phyloP scores from a whole-genome alignment of 2,888 invertebrate species.

The Neoascia interrupta region DNA sequence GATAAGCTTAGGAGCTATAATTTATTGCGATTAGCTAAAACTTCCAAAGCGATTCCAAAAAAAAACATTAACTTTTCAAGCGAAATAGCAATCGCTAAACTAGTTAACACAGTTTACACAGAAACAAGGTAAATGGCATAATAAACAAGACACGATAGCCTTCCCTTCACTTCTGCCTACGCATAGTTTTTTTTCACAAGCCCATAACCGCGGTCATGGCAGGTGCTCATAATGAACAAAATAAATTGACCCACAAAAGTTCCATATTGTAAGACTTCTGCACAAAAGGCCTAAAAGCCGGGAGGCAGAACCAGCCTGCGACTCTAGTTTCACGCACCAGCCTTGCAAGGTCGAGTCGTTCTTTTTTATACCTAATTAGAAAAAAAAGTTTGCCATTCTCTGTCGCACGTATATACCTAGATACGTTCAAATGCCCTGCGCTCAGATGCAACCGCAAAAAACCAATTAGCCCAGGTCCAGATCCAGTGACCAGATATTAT shows the following conservation, averaged over 20 bases:
- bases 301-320: too few relatives aligned
- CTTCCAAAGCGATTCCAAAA: too few relatives aligned
- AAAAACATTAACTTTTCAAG: too few relatives aligned
- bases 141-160: neutral
- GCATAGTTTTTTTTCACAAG: neutral
- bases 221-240: neutral
- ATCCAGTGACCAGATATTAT: constrained; percentile 45
- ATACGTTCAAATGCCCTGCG: constrained; percentile 13
- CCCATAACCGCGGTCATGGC: too few relatives aligned
- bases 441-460: constrained; percentile 53
- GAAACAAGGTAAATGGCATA: neutral
- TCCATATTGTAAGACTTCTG: constrained; percentile 1
- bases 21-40: too few relatives aligned
- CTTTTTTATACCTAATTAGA: constrained; percentile 39
- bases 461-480: constrained; percentile 59
- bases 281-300: too few relatives aligned
- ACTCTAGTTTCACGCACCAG: constrained; percentile 40
- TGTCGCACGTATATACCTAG: neutral
- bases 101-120: constrained; percentile 7
- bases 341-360: constrained; percentile 63
- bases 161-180: constrained; percentile 29
- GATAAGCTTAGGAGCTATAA: too few relatives aligned
- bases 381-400: constrained; percentile 38
- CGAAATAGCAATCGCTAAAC: too few relatives aligned
- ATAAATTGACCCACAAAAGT: constrained; percentile 10